Evolutionary conservation across 2,113 vertebrate species (phyloP).

Genomic region (Rhinoptilus africanus): DNA sequence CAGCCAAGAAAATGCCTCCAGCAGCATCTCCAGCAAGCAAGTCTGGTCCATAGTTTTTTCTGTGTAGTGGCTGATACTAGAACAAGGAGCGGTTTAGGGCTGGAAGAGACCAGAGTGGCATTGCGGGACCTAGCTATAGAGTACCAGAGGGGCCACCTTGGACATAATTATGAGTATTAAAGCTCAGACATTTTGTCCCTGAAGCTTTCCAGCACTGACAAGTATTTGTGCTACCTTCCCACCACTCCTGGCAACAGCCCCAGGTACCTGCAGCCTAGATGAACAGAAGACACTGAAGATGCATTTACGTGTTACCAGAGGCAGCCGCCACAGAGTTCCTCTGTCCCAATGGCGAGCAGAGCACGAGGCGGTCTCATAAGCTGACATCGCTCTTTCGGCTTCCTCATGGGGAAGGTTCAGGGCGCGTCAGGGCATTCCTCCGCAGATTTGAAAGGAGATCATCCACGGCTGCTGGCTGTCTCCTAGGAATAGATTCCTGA

Average conservation of each 20-base stretch:
- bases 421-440: not conserved
- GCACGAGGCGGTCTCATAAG: fast-evolving
- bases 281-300: not conserved
- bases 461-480: not conserved
- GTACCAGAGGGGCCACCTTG: not conserved
- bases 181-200: too few species aligned
- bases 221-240: not conserved
- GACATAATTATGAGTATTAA: not conserved
- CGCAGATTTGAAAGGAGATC: not conserved
- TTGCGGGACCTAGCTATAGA: not conserved
- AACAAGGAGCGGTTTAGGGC: not conserved
- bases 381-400: fast-evolving
- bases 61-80: not conserved
- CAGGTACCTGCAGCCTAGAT: not conserved
- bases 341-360: not conserved
- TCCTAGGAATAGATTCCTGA: not conserved
- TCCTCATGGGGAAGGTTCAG: not conserved
- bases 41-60: not conserved
- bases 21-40: not conserved
- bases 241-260: not conserved
- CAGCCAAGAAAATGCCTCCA: not conserved
- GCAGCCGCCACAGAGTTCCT: not conserved
- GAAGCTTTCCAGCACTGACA: not conserved
- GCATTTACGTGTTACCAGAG: not conserved
- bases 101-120: not conserved